Conservation (phyloP, 2,888 invertebrate genomes). For the Tenthredo mesomela region DNA sequence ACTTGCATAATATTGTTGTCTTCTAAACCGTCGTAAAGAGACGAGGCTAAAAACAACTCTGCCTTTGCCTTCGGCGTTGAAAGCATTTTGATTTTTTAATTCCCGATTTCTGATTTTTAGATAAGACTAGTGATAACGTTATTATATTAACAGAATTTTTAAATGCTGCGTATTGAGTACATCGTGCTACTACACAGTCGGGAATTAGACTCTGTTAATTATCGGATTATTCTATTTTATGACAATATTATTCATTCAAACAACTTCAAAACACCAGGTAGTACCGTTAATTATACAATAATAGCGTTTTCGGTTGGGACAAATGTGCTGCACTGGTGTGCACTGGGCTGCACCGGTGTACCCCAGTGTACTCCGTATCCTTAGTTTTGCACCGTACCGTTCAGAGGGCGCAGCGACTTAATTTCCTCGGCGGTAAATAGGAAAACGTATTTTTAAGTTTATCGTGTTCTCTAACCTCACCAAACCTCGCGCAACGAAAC, state of each 20-base stretch:
- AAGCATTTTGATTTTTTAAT: constrained; percentile 28
- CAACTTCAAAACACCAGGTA: not conserved
- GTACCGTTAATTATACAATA: not conserved
- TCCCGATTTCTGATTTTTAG: not conserved
- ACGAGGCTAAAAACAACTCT: constrained; percentile 75
- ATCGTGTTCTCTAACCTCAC: too few species aligned
- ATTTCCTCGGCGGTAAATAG: too few species aligned
- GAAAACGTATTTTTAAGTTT: too few species aligned
- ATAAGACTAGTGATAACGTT: not conserved
- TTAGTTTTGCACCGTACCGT: too few species aligned
- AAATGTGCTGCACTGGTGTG: too few species aligned
- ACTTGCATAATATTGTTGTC: constrained; percentile 82
- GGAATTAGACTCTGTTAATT: not conserved
- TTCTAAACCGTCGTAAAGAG: constrained; percentile 84
- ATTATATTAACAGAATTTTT: not conserved
- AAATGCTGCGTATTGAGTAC: not conserved
- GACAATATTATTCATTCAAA: not conserved
- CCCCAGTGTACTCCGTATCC: too few species aligned
- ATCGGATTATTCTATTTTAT: not conserved
- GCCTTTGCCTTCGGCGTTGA: constrained; percentile 68
- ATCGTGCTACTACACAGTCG: not conserved
- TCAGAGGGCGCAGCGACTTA: too few species aligned
- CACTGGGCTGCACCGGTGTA: too few species aligned
- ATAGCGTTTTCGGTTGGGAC: too few species aligned
- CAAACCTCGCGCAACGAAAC: too few species aligned